These are phyloP conservation scores for Cybosia mesomella DNA, from an alignment of 2,888 invertebrate species.

Conservation along the genomic window DNA sequence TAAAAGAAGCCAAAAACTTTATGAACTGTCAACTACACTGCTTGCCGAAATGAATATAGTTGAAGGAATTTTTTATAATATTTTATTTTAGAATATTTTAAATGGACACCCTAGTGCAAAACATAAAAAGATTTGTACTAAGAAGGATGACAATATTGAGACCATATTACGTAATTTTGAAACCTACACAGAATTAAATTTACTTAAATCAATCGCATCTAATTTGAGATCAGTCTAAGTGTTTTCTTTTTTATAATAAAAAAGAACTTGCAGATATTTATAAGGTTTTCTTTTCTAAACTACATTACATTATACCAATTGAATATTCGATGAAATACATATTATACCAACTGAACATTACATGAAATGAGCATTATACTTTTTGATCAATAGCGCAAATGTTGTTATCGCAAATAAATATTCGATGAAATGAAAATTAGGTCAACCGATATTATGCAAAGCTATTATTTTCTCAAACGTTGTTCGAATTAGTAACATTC, in stretches of 20 bases:
- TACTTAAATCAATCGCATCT: slow-evolving; percentile 13
- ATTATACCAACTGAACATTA: too few species aligned
- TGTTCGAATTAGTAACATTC: too few species aligned
- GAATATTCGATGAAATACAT: too few species aligned
- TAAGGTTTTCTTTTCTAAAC: too few species aligned
- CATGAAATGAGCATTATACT: too few species aligned
- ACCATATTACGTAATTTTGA: slow-evolving; percentile 16
- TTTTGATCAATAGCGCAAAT: too few species aligned
- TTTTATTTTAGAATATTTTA: slow-evolving; percentile 14
- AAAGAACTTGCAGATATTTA: slow-evolving; percentile 15
- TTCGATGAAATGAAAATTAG: too few species aligned
- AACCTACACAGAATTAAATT: slow-evolving; percentile 11
- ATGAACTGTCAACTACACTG: slow-evolving; percentile 5
- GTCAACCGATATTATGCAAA: too few species aligned
- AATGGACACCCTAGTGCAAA: slow-evolving; percentile 7
- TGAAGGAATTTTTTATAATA: too few species aligned
- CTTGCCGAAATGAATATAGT: slow-evolving; percentile 15
- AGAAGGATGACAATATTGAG: slow-evolving; percentile 14
- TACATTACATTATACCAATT: too few species aligned
- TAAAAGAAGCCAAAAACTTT: slow-evolving; percentile 1
- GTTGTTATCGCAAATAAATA: too few species aligned
- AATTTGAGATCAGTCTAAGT: slow-evolving; percentile 15
- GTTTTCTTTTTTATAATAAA: slow-evolving; percentile 12
- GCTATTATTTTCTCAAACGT: too few species aligned
- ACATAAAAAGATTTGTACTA: slow-evolving; percentile 14